Conservation (phyloP, 1,140 invertebrate genomes). For the Stegodyphus mimosarum region DNA sequence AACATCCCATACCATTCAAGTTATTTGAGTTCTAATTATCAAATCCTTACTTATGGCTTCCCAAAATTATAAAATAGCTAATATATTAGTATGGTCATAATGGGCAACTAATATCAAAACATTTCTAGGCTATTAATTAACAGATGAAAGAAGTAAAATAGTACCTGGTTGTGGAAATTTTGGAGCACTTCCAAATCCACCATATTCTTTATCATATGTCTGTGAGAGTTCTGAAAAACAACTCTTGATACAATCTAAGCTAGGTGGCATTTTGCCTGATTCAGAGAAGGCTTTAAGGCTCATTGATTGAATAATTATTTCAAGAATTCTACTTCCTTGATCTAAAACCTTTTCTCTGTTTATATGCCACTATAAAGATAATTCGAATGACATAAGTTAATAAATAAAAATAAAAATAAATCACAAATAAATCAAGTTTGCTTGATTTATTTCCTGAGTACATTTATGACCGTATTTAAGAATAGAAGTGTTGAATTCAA, state of each 20-base stretch:
- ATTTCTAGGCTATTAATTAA: too few species aligned
- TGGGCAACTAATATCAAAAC: too few species aligned
- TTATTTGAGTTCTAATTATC: too few species aligned
- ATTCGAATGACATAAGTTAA: neutral
- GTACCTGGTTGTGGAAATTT: constrained; percentile 90
- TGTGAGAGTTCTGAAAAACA: constrained; percentile 73
- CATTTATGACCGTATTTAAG: too few species aligned
- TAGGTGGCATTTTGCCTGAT: constrained; percentile 63
- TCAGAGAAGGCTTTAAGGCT: constrained; percentile 64
- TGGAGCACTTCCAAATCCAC: constrained; percentile 84
- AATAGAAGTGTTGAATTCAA: too few species aligned
- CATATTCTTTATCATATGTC: constrained; percentile 78
- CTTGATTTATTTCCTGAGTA: too few species aligned
- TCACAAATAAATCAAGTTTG: too few species aligned
- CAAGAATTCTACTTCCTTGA: constrained; percentile 74
- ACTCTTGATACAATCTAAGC: constrained; percentile 68
- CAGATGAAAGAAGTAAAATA: neutral
- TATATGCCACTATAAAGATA: constrained; percentile 77
- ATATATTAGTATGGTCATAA: too few species aligned
- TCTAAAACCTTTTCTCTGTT: constrained; percentile 73
- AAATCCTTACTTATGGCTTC: too few species aligned
- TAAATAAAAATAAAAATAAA: neutral
- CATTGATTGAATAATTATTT: constrained; percentile 71
- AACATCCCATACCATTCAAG: too few species aligned
- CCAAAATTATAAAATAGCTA: too few species aligned